A percentile compares a stretch with the other conserved stretches of the same genome.
Evolutionary conservation across 2,888 invertebrate species (phyloP).

Genomic region (Drosophila borborema): DNA sequence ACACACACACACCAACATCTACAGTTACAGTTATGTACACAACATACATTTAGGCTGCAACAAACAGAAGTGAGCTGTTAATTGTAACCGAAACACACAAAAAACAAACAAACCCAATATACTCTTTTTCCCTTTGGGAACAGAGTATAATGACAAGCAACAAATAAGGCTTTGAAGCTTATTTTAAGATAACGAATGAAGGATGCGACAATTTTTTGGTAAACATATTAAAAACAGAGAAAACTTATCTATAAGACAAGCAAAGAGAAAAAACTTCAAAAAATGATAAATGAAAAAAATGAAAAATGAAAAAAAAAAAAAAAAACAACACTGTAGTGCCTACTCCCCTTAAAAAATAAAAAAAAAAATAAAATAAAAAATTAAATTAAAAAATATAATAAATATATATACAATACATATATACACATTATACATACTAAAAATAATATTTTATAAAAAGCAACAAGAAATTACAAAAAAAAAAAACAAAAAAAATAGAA

Average conservation of each 20-base stretch:
- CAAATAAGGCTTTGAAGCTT: constrained; percentile 64
- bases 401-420: constrained; percentile 72
- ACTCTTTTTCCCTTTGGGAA: too few relatives aligned
- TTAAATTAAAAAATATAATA: constrained; percentile 36
- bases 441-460: constrained; percentile 77
- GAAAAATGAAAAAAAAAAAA: constrained; percentile 14
- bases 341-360: constrained; percentile 77
- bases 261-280: constrained; percentile 36
- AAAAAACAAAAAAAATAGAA: neutral
- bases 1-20: constrained; percentile 30
- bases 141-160: constrained; percentile 38
- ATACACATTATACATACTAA: constrained; percentile 74
- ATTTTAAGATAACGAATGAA: constrained; percentile 48
- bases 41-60: constrained; percentile 44
- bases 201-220: constrained; percentile 64
- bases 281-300: constrained; percentile 43
- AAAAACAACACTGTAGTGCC: constrained; percentile 83
- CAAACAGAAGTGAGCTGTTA: too few relatives aligned
- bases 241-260: constrained; percentile 50
- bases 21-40: neutral
- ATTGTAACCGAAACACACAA: neutral
- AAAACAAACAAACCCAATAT: neutral
- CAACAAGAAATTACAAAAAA: constrained; percentile 44
- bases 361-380: constrained; percentile 12
- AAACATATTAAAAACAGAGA: constrained; percentile 37